phyloP scores from a whole-genome alignment of 2,113 vertebrate species.

The Candoia aspera region DNA sequence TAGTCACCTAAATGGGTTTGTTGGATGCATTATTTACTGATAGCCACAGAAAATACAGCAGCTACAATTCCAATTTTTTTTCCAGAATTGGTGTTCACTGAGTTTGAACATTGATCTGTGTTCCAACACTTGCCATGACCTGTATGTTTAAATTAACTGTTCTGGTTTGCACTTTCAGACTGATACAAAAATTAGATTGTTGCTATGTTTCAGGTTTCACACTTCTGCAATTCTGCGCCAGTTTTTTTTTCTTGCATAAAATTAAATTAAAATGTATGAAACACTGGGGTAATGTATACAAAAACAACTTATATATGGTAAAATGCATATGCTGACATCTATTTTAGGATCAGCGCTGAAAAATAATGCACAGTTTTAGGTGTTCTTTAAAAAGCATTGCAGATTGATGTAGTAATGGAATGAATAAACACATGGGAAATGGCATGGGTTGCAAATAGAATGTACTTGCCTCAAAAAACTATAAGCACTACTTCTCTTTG shows the following conservation, averaged over 20 bases:
- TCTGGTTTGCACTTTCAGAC: neutral
- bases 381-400: neutral
- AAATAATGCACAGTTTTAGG: neutral
- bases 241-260: neutral
- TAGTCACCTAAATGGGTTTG: neutral
- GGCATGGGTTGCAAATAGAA: neutral
- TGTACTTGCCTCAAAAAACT: neutral
- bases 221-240: neutral
- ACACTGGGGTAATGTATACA: neutral
- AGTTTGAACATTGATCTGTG: neutral
- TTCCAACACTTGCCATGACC: neutral
- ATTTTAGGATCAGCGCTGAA: neutral
- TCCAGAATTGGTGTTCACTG: neutral
- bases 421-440: constrained; percentile 1
- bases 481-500: neutral
- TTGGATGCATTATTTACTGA: neutral
- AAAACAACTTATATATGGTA: neutral
- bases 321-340: neutral
- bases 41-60: neutral
- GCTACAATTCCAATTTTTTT: neutral
- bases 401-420: neutral
- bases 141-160: neutral
- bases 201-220: neutral
- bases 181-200: neutral
- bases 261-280: neutral